Conservation (phyloP, 2,888 invertebrate species). For the Xestia ashworthii region DNA sequence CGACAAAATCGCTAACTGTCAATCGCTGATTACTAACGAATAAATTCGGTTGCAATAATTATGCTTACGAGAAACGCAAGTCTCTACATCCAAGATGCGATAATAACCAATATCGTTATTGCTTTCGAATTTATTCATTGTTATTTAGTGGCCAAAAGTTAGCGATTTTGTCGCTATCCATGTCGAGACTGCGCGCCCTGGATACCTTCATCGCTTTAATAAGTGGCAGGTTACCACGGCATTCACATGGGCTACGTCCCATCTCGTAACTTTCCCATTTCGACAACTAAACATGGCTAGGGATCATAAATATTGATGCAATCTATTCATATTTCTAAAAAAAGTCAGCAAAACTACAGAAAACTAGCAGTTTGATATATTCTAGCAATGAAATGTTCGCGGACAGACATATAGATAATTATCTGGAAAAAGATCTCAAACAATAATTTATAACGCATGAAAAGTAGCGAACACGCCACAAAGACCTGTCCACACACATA, state of each 20-base stretch:
- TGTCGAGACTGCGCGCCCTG: background rate
- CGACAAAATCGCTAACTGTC: no score
- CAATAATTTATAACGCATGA: constrained; percentile 3
- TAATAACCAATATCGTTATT: no score
- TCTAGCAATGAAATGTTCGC: background rate
- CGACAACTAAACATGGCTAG: no score
- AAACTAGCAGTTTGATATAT: background rate
- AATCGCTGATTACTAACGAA: no score
- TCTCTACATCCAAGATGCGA: no score
- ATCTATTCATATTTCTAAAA: background rate
- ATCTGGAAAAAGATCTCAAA: constrained; percentile 3
- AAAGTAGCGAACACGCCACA: constrained; percentile 23
- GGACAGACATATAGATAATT: background rate
- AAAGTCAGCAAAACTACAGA: background rate
- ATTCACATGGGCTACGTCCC: background rate
- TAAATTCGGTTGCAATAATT: no score
- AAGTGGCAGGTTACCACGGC: background rate
- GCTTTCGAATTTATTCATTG: no score
- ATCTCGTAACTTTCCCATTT: no score
- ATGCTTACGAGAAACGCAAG: no score
- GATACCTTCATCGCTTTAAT: background rate
- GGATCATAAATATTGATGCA: background rate
- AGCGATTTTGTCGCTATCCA: no score
- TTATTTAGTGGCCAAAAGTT: no score
- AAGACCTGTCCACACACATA: constrained; percentile 24